A percentile compares a stretch with the other conserved stretches of the same genome.
These are phyloP conservation scores for Chrysogorgia sp. DNA, from an alignment of 92 coral and sea anemone species.

Conservation along the genomic window DNA sequence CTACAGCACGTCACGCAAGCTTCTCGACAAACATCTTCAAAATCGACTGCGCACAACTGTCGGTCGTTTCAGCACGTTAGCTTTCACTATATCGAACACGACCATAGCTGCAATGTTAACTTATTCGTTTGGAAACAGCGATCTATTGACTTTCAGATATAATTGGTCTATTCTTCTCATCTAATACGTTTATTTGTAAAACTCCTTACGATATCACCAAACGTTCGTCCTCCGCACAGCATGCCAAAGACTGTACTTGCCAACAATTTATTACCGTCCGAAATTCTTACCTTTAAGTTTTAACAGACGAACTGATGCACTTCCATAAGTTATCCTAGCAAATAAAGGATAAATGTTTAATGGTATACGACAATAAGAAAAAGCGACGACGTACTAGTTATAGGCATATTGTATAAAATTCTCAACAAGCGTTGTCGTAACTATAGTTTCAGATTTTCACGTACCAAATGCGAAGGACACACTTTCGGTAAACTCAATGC, in stretches of 20 bases:
- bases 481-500: constrained; percentile 66
- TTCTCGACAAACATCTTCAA: too few relatives aligned
- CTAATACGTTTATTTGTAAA: constrained; percentile 99
- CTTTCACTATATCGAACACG: neutral
- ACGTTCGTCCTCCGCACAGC: constrained; percentile 45
- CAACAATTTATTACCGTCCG: constrained; percentile 4
- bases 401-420: too few relatives aligned
- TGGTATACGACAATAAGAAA: neutral
- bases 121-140: constrained; percentile 12
- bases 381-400: too few relatives aligned
- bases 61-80: neutral
- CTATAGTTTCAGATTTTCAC: constrained; percentile 44
- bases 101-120: neutral
- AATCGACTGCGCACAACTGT: too few relatives aligned
- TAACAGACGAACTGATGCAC: constrained; percentile 32
- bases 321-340: constrained; percentile 28
- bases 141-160: constrained; percentile 62
- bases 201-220: constrained; percentile 78
- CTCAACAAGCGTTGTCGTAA: too few relatives aligned
- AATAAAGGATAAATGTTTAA: neutral
- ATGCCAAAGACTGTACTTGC: constrained; percentile 19
- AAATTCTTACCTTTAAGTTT: constrained; percentile 37
- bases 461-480: constrained; percentile 98
- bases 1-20: constrained; percentile 23
- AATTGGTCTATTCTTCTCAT: constrained; percentile 99